phyloP scores from a whole-genome alignment of 2,797 vertebrate genomes.

The Megaceryle alcyon region DNA sequence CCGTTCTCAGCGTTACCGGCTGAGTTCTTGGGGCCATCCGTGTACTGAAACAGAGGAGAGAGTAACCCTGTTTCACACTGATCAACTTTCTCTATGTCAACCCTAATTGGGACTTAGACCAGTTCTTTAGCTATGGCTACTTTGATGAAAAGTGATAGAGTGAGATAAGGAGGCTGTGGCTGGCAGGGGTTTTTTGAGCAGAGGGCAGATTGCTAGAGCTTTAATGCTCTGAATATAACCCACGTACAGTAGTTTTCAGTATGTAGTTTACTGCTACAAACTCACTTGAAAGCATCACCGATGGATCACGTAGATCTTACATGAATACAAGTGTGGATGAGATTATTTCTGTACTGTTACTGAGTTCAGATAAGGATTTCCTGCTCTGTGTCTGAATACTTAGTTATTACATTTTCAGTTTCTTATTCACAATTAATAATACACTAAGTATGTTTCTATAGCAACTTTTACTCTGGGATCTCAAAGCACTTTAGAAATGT shows the following conservation, averaged over 20 bases:
- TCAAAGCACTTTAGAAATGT: neutral
- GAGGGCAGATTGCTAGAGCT: neutral
- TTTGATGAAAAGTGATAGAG: neutral
- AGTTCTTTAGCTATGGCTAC: neutral
- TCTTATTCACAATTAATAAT: slow-evolving; percentile 39
- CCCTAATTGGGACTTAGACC: neutral
- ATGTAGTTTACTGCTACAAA: neutral
- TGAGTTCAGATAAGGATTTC: slow-evolving; percentile 14
- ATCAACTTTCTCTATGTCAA: neutral
- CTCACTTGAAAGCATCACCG: neutral
- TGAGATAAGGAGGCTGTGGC: neutral
- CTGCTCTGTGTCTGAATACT: neutral
- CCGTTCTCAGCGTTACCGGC: neutral
- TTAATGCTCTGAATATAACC: neutral
- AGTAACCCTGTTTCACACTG: neutral
- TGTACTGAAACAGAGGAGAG: neutral
- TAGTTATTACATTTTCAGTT: neutral
- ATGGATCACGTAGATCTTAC: neutral
- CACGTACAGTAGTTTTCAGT: neutral
- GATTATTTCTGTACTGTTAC: neutral
- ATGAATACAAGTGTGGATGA: neutral
- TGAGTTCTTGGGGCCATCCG: neutral
- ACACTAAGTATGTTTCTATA: neutral
- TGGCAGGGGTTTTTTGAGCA: neutral
- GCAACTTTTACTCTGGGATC: neutral